These are phyloP conservation scores for Troides aeacus DNA, from an alignment of 2,888 invertebrate species.

Conservation along the genomic window DNA sequence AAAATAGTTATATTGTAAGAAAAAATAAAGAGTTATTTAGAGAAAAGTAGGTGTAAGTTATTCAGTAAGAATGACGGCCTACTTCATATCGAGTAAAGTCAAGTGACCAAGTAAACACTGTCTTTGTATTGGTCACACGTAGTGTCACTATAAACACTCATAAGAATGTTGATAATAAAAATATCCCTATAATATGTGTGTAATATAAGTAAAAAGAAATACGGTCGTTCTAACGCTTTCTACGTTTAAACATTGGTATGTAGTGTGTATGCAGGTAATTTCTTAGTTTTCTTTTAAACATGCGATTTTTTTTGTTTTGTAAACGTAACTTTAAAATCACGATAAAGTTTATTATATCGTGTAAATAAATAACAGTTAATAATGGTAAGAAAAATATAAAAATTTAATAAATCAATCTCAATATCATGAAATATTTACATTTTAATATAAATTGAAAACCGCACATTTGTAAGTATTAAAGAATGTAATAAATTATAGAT, in stretches of 20 bases:
- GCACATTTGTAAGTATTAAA: no score
- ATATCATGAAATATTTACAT: no score
- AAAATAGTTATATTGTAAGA: neutral
- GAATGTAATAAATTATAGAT: no score
- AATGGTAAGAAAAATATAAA: no score
- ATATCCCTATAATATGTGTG: neutral
- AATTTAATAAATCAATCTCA: no score
- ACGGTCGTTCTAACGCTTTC: neutral
- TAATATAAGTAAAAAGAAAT: neutral
- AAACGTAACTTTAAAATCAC: no score
- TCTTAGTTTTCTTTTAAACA: constrained; percentile 1
- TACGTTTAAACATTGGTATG: constrained; percentile 3
- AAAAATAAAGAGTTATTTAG: constrained; percentile 11
- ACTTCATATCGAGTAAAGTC: constrained; percentile 66
- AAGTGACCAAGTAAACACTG: constrained; percentile 60
- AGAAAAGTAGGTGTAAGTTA: constrained; percentile 64
- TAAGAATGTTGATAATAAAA: neutral
- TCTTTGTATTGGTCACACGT: constrained; percentile 37
- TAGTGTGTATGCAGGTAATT: neutral
- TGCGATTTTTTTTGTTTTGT: neutral
- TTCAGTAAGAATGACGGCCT: constrained; percentile 65
- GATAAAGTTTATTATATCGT: no score
- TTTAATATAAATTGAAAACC: no score
- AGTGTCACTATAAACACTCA: neutral
- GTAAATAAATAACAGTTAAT: no score